Evolutionary conservation across 2,797 vertebrate species (phyloP), one percentile per base, ranked within the genome.

Genomic region (Myotis planiceps): DNA sequence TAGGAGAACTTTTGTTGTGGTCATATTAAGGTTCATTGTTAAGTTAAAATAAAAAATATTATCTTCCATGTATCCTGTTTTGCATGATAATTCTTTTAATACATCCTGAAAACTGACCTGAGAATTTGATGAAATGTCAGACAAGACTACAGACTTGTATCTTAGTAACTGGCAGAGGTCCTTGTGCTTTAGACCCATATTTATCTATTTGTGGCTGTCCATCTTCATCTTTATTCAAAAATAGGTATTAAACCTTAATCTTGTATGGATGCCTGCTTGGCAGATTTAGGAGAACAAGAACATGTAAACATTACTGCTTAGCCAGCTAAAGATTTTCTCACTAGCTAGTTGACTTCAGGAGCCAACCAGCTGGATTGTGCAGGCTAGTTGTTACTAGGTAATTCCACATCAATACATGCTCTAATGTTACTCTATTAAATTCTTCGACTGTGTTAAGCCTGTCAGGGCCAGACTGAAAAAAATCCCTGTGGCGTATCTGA

Each of bases 1-100:
- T 83, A 4, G 45, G 90, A 90, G 53, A 96, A 19, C 10, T 95
- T 92, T 79, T 51, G 80, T 87, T 10, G 72, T 75, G 32, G 25
- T 88, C 14, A 53, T 51, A 32, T 47, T 91, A 42, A 75, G 29
- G 15, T 47, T 83, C 34, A 42, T 92, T 90, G 25, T 92, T 85
- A 84, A 76, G 72, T 63, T 72, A 58, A 74, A 94, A 95, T 47
- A 58, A 34, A 69, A 80, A 49, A 14, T 68, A 29, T 84, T 92
- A 84, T 18, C 66, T 69, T 14, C 29, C 2, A 3, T 37, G 1
- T 90, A 12, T 92, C 8, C 29, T 84, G 9, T 69, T 88, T 76
- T 65, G 25, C 39, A 78, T 2, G 29, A 53, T 53, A 51, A 37
- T 81, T 94, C 72, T 80, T 45, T 93, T 66, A 71, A n/a, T 71